Percentiles rank a stretch among this genome's conserved stretches.
Evolutionary conservation across 2,797 vertebrate genomes (phyloP).

Genomic region (Manis javanica): DNA sequence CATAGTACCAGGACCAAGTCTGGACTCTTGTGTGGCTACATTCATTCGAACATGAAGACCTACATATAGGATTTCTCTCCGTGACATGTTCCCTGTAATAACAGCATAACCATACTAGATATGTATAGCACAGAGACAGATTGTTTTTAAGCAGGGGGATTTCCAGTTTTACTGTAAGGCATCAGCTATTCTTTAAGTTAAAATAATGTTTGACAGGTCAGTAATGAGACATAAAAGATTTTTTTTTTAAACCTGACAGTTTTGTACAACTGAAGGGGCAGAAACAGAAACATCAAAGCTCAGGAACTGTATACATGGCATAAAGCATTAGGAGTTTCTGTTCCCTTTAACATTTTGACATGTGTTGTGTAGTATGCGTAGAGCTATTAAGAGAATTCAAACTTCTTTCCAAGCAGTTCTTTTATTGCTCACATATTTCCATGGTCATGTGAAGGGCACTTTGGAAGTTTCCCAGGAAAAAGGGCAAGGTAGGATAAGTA

Average conservation of each 20-base stretch:
- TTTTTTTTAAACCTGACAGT: constrained; percentile 78
- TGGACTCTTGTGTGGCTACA: neutral
- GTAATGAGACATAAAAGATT: constrained; percentile 83
- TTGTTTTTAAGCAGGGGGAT: constrained; percentile 64
- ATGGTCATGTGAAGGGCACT: constrained; percentile 77
- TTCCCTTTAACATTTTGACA: constrained; percentile 87
- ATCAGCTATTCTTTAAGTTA: constrained; percentile 80
- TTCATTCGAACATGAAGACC: neutral
- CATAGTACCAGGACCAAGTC: no score
- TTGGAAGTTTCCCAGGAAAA: constrained; percentile 83
- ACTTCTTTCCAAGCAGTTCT: constrained; percentile 78
- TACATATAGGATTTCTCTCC: neutral
- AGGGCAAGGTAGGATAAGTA: constrained; percentile 42
- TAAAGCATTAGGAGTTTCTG: constrained; percentile 85
- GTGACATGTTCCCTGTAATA: neutral
- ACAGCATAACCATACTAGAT: constrained; percentile 17
- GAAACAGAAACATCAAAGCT: constrained; percentile 87
- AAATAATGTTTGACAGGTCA: constrained; percentile 87
- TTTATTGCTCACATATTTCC: constrained; percentile 75
- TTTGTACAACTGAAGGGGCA: constrained; percentile 84
- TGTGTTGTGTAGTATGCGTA: constrained; percentile 82
- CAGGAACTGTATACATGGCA: constrained; percentile 84
- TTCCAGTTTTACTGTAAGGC: constrained; percentile 71
- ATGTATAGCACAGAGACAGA: constrained; percentile 48
- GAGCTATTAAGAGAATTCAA: constrained; percentile 84